A percentile compares a stretch with the other conserved stretches of the same genome.
phyloP scores from a whole-genome alignment of 2,113 vertebrate genomes.

The Myrmecobius fasciatus region DNA sequence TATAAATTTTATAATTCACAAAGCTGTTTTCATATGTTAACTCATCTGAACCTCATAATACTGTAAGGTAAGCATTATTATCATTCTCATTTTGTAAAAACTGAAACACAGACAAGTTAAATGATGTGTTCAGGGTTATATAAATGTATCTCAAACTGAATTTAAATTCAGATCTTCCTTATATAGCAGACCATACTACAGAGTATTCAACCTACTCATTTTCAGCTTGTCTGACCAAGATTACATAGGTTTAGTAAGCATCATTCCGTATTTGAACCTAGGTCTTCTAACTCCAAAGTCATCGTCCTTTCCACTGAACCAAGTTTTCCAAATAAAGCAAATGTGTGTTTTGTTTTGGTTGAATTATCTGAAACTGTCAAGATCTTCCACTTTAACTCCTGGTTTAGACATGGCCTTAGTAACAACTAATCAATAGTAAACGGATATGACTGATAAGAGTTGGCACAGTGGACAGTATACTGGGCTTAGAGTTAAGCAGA shows the following conservation, averaged over 20 bases:
- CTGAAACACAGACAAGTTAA: background rate
- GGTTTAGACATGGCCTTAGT: constrained; percentile 27
- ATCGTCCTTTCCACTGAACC: background rate
- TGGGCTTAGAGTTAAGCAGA: background rate
- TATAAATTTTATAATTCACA: background rate
- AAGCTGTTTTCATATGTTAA: background rate
- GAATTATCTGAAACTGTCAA: background rate
- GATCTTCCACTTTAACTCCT: background rate
- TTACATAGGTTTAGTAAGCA: background rate
- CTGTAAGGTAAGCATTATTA: background rate
- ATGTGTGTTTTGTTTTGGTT: background rate
- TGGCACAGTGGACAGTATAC: background rate
- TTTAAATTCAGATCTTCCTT: background rate
- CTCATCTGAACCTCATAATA: background rate
- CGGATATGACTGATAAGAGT: background rate
- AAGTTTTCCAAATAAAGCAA: background rate
- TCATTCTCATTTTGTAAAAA: background rate
- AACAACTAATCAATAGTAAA: constrained; percentile 35
- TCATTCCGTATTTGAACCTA: background rate
- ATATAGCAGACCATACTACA: background rate
- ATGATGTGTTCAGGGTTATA: background rate
- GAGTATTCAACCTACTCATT: background rate
- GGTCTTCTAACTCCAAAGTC: background rate
- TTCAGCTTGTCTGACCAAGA: background rate
- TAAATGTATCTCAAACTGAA: background rate